These are phyloP conservation scores for Hypanus sabinus DNA, from an alignment of 2,113 vertebrate species.

Conservation along the genomic window DNA sequence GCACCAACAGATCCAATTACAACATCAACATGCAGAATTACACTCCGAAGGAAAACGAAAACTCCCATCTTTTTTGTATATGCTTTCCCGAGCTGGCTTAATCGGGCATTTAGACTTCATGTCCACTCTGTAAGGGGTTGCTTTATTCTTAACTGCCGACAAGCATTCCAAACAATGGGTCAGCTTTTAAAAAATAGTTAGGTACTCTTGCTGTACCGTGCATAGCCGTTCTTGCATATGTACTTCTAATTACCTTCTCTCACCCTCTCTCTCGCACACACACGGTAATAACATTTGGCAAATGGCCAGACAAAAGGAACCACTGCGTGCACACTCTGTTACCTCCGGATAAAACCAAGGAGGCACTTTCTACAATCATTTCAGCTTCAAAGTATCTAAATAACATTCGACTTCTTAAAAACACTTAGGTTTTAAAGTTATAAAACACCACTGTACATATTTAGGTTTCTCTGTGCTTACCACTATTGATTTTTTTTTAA, in stretches of 20 bases:
- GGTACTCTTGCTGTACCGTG: conserved; percentile 41
- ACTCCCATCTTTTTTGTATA: neutral
- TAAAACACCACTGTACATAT: neutral
- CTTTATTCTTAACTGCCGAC: neutral
- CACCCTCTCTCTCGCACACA: neutral
- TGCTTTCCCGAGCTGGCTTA: neutral
- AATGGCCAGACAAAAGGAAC: conserved; percentile 27
- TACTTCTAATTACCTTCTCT: conserved; percentile 28
- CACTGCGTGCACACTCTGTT: neutral
- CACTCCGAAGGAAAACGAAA: neutral
- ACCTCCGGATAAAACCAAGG: conserved; percentile 12
- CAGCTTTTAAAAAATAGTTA: conserved; percentile 46
- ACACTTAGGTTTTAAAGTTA: neutral
- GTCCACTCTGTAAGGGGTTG: too few relatives aligned
- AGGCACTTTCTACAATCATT: neutral
- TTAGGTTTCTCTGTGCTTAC: neutral
- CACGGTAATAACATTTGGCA: neutral
- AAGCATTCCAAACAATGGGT: conserved; percentile 26
- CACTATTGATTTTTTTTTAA: neutral
- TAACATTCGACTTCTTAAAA: neutral
- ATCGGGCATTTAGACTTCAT: neutral
- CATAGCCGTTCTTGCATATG: conserved; percentile 48
- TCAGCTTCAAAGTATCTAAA: neutral
- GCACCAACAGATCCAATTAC: conserved; percentile 9
- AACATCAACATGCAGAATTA: conserved; percentile 20